Base-by-base conservation (phyloP, 1,140 invertebrate species). In the Dryas iulia region DNA sequence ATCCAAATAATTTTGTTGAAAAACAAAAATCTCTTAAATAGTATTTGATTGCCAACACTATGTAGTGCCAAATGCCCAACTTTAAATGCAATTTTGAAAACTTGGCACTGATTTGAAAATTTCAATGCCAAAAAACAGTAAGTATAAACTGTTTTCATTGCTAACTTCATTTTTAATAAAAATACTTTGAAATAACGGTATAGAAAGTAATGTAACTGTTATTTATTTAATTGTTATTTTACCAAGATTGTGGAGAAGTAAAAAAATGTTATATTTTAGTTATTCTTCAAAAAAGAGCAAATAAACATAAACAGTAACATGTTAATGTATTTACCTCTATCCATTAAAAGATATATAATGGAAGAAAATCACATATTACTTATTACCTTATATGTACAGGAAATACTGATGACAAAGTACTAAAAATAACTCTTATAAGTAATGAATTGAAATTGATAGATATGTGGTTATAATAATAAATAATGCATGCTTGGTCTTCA, bases 391-490 rank as follows among this genome's bases (percentile, higher is more conserved):
- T 21, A 21, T 47, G 39, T 47, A 47, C 8, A 47, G 21, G 39
- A 47, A 18, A 47, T 47, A 47, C 39, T 47, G 39, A 47, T 47
- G 39, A 47, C 39, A 7, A 18, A 47, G 39, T 47, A 47, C 39
- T 47, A 47, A 47, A 47, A 56, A 56, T 56, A 25, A 56, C 53
- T 56, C n/a, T 25, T 26, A 7, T 8, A 26, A 8, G 11, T 25
- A 56, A 14, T n/a, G 47, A 54, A 63, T 53, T 47, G 18, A 54
- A 63, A 63, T 53, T 26, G 47, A 3, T 47, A 21, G 14, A 18
- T 47, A 47, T 21, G 39, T 47, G 39, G 39, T 47, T 18, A 14
- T 18, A 21, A 47, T 47, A 1, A 47, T 47, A 47, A 47, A 47
- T 47, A 47, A 47, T 47, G 39, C 39, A 47, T 47, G 39, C 8